Base-by-base conservation (phyloP, 2,797 vertebrate genomes). In the Melanotaenia boesemani region DNA sequence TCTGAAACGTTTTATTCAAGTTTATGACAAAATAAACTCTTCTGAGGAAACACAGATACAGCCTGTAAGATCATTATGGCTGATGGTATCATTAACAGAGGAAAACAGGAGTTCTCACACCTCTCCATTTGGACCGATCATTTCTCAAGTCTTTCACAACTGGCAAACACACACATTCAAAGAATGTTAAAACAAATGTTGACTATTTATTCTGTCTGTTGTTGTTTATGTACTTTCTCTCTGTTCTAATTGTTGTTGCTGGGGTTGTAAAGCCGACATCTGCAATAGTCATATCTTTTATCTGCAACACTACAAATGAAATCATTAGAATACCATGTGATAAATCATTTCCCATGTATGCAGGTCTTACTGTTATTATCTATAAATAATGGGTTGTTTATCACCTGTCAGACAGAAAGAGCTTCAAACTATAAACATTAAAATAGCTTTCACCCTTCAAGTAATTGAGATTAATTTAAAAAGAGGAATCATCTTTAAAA, bases 51-150 rank as follows among this genome's bases (percentile, higher is more conserved):
- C 39, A 41, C 36, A 30, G 22, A 6, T 50, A 36, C 55, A 77
- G 60, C 32, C 9, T 74, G 28, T 12, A 26, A 59, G 36, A 46
- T 79, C 58, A 58, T 82, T 36, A 59, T n/a, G 30, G 1, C 32
- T 37, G n/a, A 66, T 24, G 20, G 30, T 70, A 41, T 72, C 46
- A 68, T 73, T 44, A 66, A 41, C 67, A 72, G 62, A 56, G 59
- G 72, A 65, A 76, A 67, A 76, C 62, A 75, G 37, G 54, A 39
- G 68, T 84, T 88, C 88, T 92, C 88, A 91, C 93, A 91, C 92
- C 85, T 91, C 87, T 81, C 91, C 93, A 94, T 92, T 92, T 95
- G 92, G 88, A 91, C 83, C 1, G 28, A 82, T 76, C 83, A 85
- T 89, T 89, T 87, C 85, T 91, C 83, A 83, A 44, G 82, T 85